phyloP scores from a whole-genome alignment of 2,113 vertebrate genomes.

The Leucopsar rothschildi region DNA sequence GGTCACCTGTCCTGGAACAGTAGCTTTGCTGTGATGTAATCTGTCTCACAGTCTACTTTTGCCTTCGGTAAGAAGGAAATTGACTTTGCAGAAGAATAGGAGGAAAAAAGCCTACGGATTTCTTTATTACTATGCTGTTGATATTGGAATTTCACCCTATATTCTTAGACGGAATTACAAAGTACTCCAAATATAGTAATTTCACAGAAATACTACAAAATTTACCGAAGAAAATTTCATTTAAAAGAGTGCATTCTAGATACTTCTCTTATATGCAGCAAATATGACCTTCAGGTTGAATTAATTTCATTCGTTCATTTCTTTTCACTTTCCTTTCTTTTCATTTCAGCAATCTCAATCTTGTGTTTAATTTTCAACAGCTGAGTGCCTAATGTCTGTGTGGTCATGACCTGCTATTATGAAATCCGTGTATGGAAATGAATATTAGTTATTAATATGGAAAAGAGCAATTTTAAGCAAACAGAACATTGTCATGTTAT shows the following conservation, averaged over 20 bases:
- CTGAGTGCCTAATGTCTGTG: background rate
- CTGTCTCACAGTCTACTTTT: background rate
- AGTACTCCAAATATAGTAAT: background rate
- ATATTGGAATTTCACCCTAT: background rate
- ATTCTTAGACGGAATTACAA: background rate
- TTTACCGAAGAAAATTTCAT: background rate
- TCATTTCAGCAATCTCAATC: background rate
- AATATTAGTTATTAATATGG: background rate
- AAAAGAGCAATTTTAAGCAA: background rate
- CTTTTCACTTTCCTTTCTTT: background rate
- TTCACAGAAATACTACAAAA: background rate
- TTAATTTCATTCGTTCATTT: background rate
- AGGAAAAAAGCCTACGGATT: rapidly evolving
- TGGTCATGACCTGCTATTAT: background rate
- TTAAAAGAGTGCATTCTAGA: background rate
- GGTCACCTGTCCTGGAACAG: background rate
- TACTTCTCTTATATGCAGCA: background rate
- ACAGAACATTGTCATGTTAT: background rate
- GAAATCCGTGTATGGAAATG: background rate
- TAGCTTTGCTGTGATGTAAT: background rate
- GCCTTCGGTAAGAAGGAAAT: background rate
- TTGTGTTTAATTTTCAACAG: background rate
- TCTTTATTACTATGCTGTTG: background rate
- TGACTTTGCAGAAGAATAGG: background rate
- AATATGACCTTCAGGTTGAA: background rate